phyloP scores from a whole-genome alignment of 2,888 invertebrate genomes.

The Slavum lentiscoides region DNA sequence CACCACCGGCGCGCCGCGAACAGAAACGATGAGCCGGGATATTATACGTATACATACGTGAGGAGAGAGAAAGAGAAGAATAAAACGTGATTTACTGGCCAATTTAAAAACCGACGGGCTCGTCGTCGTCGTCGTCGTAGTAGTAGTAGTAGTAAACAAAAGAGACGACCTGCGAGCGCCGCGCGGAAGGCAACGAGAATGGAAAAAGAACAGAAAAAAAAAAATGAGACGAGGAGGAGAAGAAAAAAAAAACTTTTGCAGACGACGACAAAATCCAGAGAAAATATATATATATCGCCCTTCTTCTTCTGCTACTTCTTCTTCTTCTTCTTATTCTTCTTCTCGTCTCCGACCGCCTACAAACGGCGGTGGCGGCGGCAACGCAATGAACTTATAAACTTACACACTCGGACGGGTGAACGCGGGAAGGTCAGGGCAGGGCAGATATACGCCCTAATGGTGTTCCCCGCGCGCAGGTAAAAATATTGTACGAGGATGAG shows the following conservation, averaged over 20 bases:
- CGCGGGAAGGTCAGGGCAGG: not conserved
- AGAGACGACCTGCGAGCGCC: not conserved
- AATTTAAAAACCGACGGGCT: slow-evolving; percentile 49
- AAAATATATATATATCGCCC: slow-evolving; percentile 1
- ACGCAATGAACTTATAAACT: slow-evolving; percentile 47
- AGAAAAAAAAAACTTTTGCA: slow-evolving; percentile 45
- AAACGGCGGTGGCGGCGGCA: slow-evolving; percentile 3
- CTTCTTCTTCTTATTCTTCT: slow-evolving; percentile 35
- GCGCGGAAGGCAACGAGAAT: slow-evolving; percentile 13
- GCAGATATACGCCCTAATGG: slow-evolving; percentile 44
- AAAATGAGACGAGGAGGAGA: not conserved
- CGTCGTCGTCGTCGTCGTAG: slow-evolving; percentile 31
- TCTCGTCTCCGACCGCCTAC: not conserved
- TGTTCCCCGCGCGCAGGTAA: slow-evolving; percentile 48
- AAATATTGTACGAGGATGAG: slow-evolving; percentile 41
- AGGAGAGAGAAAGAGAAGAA: slow-evolving; percentile 18
- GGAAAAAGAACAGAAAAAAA: not conserved
- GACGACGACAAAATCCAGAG: slow-evolving; percentile 52
- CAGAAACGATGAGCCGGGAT: no score
- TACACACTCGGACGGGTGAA: not conserved
- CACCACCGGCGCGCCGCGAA: no score
- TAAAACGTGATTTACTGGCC: slow-evolving; percentile 52
- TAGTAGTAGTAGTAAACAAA: slow-evolving; percentile 25
- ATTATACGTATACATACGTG: not conserved
- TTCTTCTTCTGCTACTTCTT: no score